These are phyloP conservation scores for Pseudorectes ferrugineus DNA, from an alignment of 2,113 vertebrate species.

Conservation along the genomic window DNA sequence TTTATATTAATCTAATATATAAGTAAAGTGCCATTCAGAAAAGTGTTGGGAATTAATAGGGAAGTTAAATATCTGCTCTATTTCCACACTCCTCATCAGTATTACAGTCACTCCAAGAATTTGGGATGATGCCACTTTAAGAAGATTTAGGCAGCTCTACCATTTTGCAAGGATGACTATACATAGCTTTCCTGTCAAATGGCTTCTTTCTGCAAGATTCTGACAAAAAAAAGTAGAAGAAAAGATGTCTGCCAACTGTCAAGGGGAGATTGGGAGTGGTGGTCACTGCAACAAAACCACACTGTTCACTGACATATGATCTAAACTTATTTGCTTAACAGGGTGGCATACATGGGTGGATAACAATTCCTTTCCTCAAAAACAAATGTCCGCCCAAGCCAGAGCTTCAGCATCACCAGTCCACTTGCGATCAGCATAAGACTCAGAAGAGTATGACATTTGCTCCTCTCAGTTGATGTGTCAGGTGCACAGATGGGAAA, in stretches of 20 bases:
- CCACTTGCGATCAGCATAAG: neutral
- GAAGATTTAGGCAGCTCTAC: neutral
- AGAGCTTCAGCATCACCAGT: neutral
- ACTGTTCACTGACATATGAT: neutral
- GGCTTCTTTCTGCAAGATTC: neutral
- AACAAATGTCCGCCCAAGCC: neutral
- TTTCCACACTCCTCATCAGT: neutral
- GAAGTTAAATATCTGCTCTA: neutral
- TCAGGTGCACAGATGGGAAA: neutral
- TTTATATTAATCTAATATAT: neutral
- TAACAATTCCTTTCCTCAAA: neutral
- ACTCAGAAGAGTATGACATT: neutral
- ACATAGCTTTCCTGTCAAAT: neutral
- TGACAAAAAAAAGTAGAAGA: neutral
- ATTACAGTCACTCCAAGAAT: neutral
- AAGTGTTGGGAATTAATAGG: neutral
- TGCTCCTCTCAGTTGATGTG: neutral
- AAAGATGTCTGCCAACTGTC: neutral
- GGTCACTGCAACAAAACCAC: neutral
- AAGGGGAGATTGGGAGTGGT: neutral
- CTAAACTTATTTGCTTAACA: neutral
- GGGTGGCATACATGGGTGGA: fast-evolving
- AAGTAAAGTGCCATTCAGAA: neutral
- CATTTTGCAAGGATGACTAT: neutral
- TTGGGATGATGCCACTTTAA: neutral